Evolutionary conservation across 2,797 vertebrate species (phyloP), one percentile per base, ranked within the genome.

Genomic region (Alca torda): DNA sequence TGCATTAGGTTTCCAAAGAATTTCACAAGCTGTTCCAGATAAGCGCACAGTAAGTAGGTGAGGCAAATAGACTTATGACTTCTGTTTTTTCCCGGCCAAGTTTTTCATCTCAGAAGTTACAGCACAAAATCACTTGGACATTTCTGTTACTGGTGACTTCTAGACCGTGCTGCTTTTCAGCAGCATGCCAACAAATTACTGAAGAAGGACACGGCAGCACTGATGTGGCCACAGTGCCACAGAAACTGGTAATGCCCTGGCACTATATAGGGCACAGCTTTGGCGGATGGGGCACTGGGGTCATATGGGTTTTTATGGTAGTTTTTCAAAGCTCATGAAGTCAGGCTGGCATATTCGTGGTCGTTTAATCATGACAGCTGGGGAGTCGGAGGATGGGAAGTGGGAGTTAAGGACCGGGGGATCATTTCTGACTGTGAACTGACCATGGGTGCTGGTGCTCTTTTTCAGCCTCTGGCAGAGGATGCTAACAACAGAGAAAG

Each of bases 11-110:
- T 92, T 94, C 90, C 87, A 92, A 94, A 95, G 86, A 91, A 88
- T 91, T 93, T 96, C 91, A 82, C 76, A 95, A 84, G 73, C 96
- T 92, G 83, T 87, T 96, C 65, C 90, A 95, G 91, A 96, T 95
- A 95, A 96, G 65, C 13, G 2, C 35, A 31, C 45, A 70, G 84
- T 94, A 96, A 96, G 96, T 90, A 95, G 84, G 90, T 95, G 90
- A 96, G 89, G 89, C 94, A 93, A 97, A 97, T 87, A 91, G 93
- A 92, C 63, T 96, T 97, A 89, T 15, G 75, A 82, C 63, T 96
- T 95, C 86, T 87, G 69, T 10, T 60, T 88, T 93, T 90, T 79
- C 64, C 45, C 6, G 5, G 87, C 77, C 94, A 95, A 93, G 35
- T 39, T 91, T 92, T 88, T 79, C 3, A 54, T 87, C 63, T 93